phyloP scores from a whole-genome alignment of 2,113 vertebrate genomes.

The Malurus melanocephalus region DNA sequence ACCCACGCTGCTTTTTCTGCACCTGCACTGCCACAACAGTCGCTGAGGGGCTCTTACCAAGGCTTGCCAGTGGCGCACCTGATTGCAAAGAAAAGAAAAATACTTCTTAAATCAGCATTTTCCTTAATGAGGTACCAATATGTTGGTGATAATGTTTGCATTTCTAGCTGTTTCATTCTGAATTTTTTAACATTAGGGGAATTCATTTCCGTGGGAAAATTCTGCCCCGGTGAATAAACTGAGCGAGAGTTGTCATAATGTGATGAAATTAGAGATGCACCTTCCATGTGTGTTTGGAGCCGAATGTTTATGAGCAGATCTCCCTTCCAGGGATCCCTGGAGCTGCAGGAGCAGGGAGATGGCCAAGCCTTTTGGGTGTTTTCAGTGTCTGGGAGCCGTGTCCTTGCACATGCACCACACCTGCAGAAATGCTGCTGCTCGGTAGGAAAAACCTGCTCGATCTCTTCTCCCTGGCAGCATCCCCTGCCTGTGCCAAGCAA shows the following conservation, averaged over 20 bases:
- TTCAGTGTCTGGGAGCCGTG: background rate
- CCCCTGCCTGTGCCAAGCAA: background rate
- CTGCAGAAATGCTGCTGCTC: background rate
- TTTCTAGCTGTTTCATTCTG: background rate
- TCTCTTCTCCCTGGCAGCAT: background rate
- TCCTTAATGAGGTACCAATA: background rate
- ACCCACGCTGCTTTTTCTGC: background rate
- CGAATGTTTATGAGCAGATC: background rate
- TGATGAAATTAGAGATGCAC: background rate
- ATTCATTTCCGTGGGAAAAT: background rate
- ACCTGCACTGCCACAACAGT: background rate
- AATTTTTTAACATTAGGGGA: background rate
- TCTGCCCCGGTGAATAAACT: background rate
- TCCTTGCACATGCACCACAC: background rate
- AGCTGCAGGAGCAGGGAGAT: background rate
- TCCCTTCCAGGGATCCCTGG: background rate
- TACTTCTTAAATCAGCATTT: background rate
- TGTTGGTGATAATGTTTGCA: background rate
- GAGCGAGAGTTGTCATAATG: background rate
- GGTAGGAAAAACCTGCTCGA: background rate
- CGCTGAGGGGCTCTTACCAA: fast-evolving
- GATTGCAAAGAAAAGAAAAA: background rate
- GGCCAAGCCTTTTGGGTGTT: background rate
- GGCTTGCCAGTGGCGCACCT: background rate
- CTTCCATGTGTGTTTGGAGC: background rate